Conservation (phyloP, 2,797 vertebrate species). For the Fistularia tabacaria region DNA sequence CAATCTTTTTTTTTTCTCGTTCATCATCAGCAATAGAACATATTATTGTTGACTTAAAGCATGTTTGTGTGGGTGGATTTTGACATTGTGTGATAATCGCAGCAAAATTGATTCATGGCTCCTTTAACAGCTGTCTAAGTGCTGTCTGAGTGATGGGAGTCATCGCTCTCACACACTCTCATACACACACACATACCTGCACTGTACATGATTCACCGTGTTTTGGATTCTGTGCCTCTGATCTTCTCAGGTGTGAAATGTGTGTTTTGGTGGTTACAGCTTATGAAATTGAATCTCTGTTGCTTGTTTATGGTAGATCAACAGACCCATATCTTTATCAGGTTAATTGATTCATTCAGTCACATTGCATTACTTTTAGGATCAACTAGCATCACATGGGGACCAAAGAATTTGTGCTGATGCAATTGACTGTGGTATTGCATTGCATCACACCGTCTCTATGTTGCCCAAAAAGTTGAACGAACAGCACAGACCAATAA, state of each 20-base stretch:
- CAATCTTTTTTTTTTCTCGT: neutral
- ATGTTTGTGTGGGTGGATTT: conserved; percentile 15
- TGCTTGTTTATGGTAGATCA: too few relatives aligned
- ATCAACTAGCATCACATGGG: too few relatives aligned
- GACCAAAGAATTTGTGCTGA: too few relatives aligned
- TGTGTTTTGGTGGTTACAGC: too few relatives aligned
- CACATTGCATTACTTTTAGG: too few relatives aligned
- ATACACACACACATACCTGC: neutral
- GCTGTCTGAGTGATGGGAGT: conserved; percentile 64
- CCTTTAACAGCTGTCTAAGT: conserved; percentile 62
- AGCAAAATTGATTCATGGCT: conserved; percentile 66
- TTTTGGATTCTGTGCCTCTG: conserved; percentile 3
- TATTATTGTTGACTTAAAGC: neutral
- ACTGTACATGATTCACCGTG: neutral
- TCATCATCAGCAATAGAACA: conserved; percentile 7
- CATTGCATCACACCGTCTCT: too few relatives aligned
- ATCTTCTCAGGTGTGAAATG: neutral
- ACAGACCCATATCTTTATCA: too few relatives aligned
- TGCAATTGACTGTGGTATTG: too few relatives aligned
- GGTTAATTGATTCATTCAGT: too few relatives aligned
- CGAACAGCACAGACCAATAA: too few relatives aligned
- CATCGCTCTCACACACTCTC: conserved; percentile 39
- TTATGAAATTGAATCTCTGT: neutral
- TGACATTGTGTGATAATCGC: conserved; percentile 61
- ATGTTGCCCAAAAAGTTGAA: too few relatives aligned